phyloP scores from a whole-genome alignment of 2,797 vertebrate species.

The Cuculus canorus region DNA sequence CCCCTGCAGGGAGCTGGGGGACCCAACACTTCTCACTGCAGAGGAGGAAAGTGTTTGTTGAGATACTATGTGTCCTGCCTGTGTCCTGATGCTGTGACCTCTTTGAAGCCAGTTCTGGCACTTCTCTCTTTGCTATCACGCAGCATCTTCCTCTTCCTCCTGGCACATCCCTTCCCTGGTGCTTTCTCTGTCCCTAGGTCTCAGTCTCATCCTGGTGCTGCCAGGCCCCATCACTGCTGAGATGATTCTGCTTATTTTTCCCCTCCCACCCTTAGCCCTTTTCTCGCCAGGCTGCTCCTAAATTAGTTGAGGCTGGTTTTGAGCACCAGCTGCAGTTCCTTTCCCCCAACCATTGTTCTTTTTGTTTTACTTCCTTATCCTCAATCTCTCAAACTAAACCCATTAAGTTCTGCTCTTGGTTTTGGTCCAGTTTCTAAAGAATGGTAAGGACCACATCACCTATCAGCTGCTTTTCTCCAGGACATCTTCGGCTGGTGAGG shows the following conservation, averaged over 20 bases:
- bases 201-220: rapidly evolving
- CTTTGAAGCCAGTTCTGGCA: background rate
- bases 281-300: background rate
- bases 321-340: constrained; percentile 4
- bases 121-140: background rate
- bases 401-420: background rate
- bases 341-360: background rate
- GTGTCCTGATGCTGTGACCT: background rate
- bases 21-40: rapidly evolving
- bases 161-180: background rate
- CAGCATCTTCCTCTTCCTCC: background rate
- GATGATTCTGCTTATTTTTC: background rate
- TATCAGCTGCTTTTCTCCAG: background rate
- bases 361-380: background rate
- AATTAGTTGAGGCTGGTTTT: background rate
- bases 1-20: no score
- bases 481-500: background rate
- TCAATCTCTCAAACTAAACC: background rate
- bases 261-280: background rate
- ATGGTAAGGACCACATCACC: background rate
- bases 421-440: background rate
- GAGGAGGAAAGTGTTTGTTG: background rate
- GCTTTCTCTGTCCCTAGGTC: background rate
- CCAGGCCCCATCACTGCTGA: background rate
- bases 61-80: background rate